phyloP scores from a whole-genome alignment of 2,888 invertebrate species.

The Molorchus minor region DNA sequence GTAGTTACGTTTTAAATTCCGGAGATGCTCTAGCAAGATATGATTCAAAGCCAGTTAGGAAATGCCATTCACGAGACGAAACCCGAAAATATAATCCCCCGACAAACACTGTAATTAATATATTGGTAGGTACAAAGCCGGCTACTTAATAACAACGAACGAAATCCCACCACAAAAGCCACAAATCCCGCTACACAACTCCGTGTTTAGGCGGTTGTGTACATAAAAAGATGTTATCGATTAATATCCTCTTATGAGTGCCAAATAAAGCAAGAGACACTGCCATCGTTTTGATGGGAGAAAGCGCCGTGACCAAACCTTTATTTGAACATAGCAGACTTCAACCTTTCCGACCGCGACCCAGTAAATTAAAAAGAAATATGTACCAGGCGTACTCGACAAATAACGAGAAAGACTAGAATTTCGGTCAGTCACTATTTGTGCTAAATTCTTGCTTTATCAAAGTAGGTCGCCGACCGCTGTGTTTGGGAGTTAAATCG shows the following conservation, averaged over 20 bases:
- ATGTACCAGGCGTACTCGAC: too few relatives aligned
- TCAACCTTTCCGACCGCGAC: too few relatives aligned
- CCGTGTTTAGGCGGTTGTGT: conserved; percentile 38
- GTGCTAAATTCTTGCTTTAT: too few relatives aligned
- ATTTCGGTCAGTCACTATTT: too few relatives aligned
- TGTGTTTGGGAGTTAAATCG: too few relatives aligned
- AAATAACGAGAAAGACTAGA: too few relatives aligned
- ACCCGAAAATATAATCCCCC: conserved; percentile 32
- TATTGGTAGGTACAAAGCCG: conserved; percentile 35
- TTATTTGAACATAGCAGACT: too few relatives aligned
- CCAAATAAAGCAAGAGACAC: conserved; percentile 11
- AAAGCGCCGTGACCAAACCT: not conserved
- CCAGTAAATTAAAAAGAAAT: too few relatives aligned
- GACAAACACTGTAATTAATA: conserved; percentile 43
- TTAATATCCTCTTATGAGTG: conserved; percentile 30
- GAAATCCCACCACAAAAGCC: conserved; percentile 41
- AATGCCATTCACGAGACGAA: conserved; percentile 19
- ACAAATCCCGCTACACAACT: conserved; percentile 41
- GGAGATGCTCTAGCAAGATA: not conserved
- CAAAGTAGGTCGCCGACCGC: too few relatives aligned
- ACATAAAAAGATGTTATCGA: conserved; percentile 42
- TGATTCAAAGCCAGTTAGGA: conserved; percentile 17
- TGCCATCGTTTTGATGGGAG: conserved; percentile 18
- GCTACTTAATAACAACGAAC: conserved; percentile 40
- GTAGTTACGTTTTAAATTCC: conserved; percentile 15